Percentiles rank a stretch among this genome's conserved stretches.
Conservation (phyloP, 2,113 vertebrate species). For the Noturus placidus region DNA sequence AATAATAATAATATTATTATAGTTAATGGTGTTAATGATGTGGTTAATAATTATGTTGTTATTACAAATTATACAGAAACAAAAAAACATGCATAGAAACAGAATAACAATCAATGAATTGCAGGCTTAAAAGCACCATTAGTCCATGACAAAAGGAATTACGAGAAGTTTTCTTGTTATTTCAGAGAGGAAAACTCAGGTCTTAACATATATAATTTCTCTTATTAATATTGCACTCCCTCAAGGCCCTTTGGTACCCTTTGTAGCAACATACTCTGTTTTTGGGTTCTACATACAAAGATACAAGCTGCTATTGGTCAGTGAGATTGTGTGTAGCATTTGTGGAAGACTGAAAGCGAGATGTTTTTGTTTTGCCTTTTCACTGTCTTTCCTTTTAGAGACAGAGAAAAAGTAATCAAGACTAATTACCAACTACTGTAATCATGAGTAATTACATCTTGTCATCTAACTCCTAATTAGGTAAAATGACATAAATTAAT, state of each 20-base stretch:
- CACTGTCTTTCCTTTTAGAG: not conserved
- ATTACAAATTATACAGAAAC: too few relatives aligned
- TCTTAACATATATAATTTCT: not conserved
- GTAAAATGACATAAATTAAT: conserved; percentile 65
- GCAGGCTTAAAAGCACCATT: not conserved
- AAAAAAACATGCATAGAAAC: not conserved
- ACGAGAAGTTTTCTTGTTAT: not conserved
- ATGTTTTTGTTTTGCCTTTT: not conserved
- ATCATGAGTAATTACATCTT: conserved; percentile 68
- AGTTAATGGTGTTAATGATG: not conserved
- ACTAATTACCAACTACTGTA: conserved; percentile 57
- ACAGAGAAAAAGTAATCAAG: conserved; percentile 63
- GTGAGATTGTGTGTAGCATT: not conserved
- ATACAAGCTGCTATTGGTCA: not conserved
- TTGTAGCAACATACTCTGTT: not conserved
- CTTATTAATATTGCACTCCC: not conserved
- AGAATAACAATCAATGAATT: not conserved
- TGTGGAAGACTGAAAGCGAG: not conserved
- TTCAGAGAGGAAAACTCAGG: not conserved
- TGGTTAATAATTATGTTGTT: too few relatives aligned
- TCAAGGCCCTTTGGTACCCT: not conserved
- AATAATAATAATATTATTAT: too few relatives aligned
- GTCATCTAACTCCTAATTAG: conserved; percentile 64
- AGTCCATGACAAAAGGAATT: not conserved
- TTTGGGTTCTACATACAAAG: not conserved